Conservation (phyloP, 2,888 invertebrate species). For the Pasiphila rectangulata region DNA sequence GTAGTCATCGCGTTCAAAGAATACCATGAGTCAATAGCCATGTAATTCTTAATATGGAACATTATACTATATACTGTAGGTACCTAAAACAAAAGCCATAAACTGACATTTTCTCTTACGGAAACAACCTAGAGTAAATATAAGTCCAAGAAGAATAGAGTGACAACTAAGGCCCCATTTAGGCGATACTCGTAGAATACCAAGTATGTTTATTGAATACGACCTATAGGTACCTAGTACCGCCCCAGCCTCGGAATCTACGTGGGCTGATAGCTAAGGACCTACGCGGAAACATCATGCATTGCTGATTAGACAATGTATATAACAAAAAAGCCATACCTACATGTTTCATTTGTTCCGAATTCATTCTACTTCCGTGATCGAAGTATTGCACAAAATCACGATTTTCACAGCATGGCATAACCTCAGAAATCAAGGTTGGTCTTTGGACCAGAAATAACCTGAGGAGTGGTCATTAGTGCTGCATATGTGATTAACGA, state of each 20-base stretch:
- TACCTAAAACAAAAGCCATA: constrained; percentile 12
- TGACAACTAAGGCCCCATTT: constrained; percentile 46
- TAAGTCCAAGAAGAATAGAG: constrained; percentile 30
- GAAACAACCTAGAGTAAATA: too few species aligned
- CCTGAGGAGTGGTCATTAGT: constrained; percentile 10
- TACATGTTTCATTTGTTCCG: constrained; percentile 38
- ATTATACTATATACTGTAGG: too few species aligned
- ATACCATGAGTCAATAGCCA: constrained; percentile 24
- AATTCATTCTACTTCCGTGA: constrained; percentile 39
- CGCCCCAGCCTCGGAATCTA: constrained; percentile 61
- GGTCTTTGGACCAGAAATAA: constrained; percentile 17
- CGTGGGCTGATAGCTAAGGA: constrained; percentile 71
- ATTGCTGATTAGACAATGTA: constrained; percentile 46
- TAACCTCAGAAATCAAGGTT: constrained; percentile 19
- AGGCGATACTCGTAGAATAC: constrained; percentile 59
- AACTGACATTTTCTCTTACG: constrained; percentile 38
- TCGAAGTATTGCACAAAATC: constrained; percentile 12
- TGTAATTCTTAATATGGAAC: constrained; percentile 19
- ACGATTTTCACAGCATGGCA: constrained; percentile 14
- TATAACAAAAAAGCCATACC: constrained; percentile 40
- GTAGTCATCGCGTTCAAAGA: constrained; percentile 24
- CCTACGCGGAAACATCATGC: constrained; percentile 66
- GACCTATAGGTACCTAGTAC: constrained; percentile 47
- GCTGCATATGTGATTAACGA: constrained; percentile 4
- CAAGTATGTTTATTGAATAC: constrained; percentile 52